Evolutionary conservation across 2,888 invertebrate species (phyloP).

Genomic region (Brenthis daphne): DNA sequence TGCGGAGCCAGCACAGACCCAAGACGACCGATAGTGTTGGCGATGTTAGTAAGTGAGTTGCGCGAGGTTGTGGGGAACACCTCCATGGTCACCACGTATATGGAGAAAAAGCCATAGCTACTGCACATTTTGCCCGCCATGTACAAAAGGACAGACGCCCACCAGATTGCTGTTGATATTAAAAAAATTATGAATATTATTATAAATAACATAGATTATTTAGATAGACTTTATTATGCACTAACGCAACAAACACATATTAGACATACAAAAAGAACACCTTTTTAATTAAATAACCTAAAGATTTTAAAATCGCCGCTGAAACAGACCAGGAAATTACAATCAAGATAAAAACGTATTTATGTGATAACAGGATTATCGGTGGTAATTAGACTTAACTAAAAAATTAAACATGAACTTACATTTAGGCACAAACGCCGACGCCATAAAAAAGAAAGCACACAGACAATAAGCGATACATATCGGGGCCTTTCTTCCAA

Average conservation of each 20-base stretch:
- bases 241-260: background rate
- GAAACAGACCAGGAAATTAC: too few relatives aligned
- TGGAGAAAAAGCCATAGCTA: conserved; percentile 84
- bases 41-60: conserved; percentile 84
- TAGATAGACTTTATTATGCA: background rate
- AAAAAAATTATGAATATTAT: too few relatives aligned
- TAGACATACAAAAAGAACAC: background rate
- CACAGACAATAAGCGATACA: conserved; percentile 71
- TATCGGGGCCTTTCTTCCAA: conserved; percentile 80
- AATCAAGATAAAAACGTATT: too few relatives aligned
- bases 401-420: conserved; percentile 44
- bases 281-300: too few relatives aligned
- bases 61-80: conserved; percentile 86
- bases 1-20: conserved; percentile 86
- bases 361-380: too few relatives aligned
- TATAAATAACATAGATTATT: background rate
- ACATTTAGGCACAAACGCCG: conserved; percentile 80
- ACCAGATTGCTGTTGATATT: conserved; percentile 58
- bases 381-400: background rate
- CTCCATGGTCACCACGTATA: conserved; percentile 86
- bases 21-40: conserved; percentile 84
- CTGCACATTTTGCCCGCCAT: conserved; percentile 85
- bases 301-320: too few relatives aligned
- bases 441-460: conserved; percentile 77
- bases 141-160: conserved; percentile 77